Percentiles rank a stretch among this genome's conserved stretches.
phyloP scores from a whole-genome alignment of 2,888 invertebrate species.

The Troides helena region DNA sequence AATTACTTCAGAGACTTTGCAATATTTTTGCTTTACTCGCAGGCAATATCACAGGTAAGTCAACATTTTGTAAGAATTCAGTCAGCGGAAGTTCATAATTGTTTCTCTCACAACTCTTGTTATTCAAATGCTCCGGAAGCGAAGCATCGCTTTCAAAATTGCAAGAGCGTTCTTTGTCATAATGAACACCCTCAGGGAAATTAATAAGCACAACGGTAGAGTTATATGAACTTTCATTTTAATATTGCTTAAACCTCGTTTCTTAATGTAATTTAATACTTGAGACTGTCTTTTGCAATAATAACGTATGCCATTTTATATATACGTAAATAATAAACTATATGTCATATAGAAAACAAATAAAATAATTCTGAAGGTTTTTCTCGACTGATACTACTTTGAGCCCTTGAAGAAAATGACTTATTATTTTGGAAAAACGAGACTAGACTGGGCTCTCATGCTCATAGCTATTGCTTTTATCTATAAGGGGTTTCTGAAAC shows the following conservation, averaged over 20 bases:
- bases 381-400: too few species aligned
- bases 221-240: conserved; percentile 21
- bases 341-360: too few species aligned
- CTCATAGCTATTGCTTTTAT: too few species aligned
- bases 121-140: conserved; percentile 27
- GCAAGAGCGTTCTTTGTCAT: conserved; percentile 29
- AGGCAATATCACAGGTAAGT: conserved; percentile 10
- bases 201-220: conserved; percentile 26
- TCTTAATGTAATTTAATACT: conserved; percentile 8
- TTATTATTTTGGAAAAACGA: too few species aligned
- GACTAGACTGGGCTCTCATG: too few species aligned
- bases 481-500: too few species aligned
- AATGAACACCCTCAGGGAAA: conserved; percentile 30
- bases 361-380: too few species aligned
- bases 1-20: too few species aligned
- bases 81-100: conserved; percentile 26
- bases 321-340: too few species aligned
- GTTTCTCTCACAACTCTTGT: conserved; percentile 27
- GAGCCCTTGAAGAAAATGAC: too few species aligned
- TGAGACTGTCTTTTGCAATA: not conserved
- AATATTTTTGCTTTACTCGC: conserved; percentile 11
- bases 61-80: conserved; percentile 24
- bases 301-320: not conserved
- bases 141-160: conserved; percentile 28
- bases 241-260: conserved; percentile 14